Evolutionary conservation across 1,140 invertebrate species (phyloP).

Genomic region (Lethocerus indicus): DNA sequence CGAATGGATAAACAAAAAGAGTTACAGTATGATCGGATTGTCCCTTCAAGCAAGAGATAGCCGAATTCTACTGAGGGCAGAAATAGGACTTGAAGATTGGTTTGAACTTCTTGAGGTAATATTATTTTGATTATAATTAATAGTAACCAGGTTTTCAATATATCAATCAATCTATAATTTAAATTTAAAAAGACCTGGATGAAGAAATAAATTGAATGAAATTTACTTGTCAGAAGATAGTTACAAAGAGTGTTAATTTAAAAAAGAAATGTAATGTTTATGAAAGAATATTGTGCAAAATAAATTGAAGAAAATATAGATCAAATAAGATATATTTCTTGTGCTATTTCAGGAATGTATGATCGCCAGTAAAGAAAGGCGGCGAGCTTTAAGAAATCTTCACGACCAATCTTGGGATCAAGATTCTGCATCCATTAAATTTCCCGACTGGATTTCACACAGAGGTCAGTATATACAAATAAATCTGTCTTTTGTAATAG

Average conservation of each 20-base stretch:
- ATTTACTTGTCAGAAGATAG: too few relatives aligned
- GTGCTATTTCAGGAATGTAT: conserved; percentile 30
- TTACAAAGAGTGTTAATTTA: too few relatives aligned
- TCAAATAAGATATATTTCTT: not conserved
- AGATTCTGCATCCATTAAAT: conserved; percentile 6
- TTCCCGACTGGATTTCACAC: conserved; percentile 3
- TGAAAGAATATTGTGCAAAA: too few relatives aligned
- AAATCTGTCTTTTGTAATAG: not conserved
- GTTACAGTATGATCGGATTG: conserved; percentile 35
- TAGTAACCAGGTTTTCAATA: too few relatives aligned
- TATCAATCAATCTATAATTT: not conserved
- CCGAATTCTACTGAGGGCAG: conserved; percentile 33
- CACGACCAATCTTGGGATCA: conserved; percentile 22
- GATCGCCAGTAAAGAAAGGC: conserved; percentile 36
- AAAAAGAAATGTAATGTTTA: too few relatives aligned
- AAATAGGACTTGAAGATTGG: conserved; percentile 36
- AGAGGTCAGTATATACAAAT: not conserved
- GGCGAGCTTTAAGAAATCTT: conserved; percentile 32
- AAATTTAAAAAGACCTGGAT: too few relatives aligned
- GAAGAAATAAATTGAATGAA: too few relatives aligned
- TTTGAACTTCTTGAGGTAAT: conserved; percentile 34
- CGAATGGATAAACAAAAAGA: conserved; percentile 42
- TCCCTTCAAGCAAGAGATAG: conserved; percentile 31
- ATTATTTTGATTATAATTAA: not conserved
- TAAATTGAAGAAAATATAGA: too few relatives aligned